These are phyloP conservation scores for Corapipo altera DNA, from an alignment of 2,113 vertebrate genomes.

Conservation along the genomic window DNA sequence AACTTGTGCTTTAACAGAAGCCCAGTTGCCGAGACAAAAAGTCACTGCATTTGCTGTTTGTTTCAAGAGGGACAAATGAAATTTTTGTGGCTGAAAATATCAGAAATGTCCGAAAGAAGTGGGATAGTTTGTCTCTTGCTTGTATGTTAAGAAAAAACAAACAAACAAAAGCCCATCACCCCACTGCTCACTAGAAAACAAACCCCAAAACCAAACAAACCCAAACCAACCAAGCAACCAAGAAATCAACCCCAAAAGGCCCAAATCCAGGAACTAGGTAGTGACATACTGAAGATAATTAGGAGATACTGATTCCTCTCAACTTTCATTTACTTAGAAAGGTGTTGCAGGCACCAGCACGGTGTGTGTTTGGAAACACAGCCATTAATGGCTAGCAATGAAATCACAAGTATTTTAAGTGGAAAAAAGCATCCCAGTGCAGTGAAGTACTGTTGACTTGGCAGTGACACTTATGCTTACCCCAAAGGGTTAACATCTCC, in stretches of 20 bases:
- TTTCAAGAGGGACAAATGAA: background rate
- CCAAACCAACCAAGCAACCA: background rate
- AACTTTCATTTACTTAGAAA: background rate
- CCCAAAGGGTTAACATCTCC: conserved; percentile 13
- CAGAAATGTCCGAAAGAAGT: background rate
- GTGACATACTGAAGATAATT: background rate
- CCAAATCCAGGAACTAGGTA: background rate
- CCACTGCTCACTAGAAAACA: background rate
- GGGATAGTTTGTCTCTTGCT: background rate
- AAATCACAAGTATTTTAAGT: background rate
- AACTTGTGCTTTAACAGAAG: background rate
- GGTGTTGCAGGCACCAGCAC: background rate
- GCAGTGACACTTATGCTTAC: background rate
- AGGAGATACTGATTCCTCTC: background rate
- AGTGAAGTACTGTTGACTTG: background rate
- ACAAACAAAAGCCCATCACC: too few relatives aligned
- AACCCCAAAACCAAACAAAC: background rate
- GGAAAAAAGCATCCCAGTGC: background rate
- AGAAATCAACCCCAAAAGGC: background rate
- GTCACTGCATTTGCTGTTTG: background rate
- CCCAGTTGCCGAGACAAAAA: background rate
- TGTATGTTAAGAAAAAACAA: background rate
- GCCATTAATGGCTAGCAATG: background rate
- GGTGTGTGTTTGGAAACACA: background rate
- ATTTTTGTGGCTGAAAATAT: background rate